Evolutionary conservation across 2,113 vertebrate genomes (phyloP).

Genomic region (Shinisaurus crocodilurus): DNA sequence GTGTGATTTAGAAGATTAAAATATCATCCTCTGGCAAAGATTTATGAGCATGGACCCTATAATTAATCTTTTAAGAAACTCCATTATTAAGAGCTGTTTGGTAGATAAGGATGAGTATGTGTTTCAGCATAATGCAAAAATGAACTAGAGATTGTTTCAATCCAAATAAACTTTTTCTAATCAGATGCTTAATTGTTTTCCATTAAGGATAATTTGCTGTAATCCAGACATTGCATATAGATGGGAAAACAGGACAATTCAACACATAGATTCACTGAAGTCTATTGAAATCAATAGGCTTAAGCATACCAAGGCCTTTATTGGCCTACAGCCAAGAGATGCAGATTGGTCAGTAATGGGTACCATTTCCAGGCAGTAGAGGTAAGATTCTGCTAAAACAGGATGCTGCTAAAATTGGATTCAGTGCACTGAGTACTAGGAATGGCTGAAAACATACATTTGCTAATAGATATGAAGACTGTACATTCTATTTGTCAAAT

Average conservation of each 20-base stretch:
- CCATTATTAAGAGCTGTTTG: constrained; percentile 61
- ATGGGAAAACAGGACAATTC: constrained; percentile 57
- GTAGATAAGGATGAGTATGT: constrained; percentile 50
- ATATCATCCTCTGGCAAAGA: constrained; percentile 62
- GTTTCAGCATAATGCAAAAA: constrained; percentile 47
- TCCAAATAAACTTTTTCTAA: constrained; percentile 55
- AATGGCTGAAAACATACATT: constrained; percentile 42
- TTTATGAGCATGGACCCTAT: constrained; percentile 50
- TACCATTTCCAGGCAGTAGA: constrained; percentile 62
- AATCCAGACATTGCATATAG: constrained; percentile 51
- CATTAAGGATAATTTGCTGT: constrained; percentile 52
- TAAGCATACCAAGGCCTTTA: not conserved
- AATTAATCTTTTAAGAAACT: constrained; percentile 68
- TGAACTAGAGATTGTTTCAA: constrained; percentile 52
- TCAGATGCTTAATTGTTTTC: constrained; percentile 55
- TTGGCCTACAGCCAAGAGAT: not conserved
- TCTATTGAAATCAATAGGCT: not conserved
- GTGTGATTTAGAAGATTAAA: constrained; percentile 70
- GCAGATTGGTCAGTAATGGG: constrained; percentile 54
- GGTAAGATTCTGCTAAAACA: constrained; percentile 56
- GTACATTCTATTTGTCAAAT: constrained; percentile 43
- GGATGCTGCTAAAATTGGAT: constrained; percentile 53
- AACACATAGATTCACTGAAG: not conserved
- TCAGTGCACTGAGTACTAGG: not conserved
- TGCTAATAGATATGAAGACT: constrained; percentile 57